These are phyloP conservation scores for Zeugodacus cucurbitae DNA, from an alignment of 1,140 invertebrate genomes.

Conservation along the genomic window DNA sequence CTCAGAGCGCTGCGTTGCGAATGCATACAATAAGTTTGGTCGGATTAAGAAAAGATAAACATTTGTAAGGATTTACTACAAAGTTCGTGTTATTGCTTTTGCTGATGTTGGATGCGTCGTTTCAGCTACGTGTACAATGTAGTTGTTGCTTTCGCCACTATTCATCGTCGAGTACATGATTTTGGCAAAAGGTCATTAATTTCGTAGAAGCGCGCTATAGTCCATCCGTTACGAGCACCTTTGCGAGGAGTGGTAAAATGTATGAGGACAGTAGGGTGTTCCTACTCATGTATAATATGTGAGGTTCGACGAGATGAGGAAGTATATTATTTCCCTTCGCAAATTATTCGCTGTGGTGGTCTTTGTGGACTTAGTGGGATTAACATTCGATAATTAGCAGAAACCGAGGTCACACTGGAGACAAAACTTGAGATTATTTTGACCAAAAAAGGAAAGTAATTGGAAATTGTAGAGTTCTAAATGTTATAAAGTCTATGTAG, in stretches of 20 bases:
- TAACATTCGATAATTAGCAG: too few relatives aligned
- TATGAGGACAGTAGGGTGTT: neutral
- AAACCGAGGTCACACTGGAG: too few relatives aligned
- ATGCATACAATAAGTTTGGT: slow-evolving; percentile 41
- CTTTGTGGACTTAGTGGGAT: too few relatives aligned
- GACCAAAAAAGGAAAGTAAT: too few relatives aligned
- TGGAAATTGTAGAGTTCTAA: too few relatives aligned
- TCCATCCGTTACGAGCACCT: neutral
- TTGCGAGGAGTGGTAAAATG: neutral
- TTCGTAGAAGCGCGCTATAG: neutral
- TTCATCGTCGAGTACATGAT: neutral
- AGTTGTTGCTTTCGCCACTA: neutral
- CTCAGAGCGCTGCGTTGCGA: slow-evolving; percentile 32
- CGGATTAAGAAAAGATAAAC: slow-evolving; percentile 65
- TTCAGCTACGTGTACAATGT: neutral
- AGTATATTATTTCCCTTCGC: too few relatives aligned
- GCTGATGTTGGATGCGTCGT: neutral
- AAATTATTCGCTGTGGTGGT: too few relatives aligned
- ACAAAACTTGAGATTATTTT: too few relatives aligned
- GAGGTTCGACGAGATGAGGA: too few relatives aligned
- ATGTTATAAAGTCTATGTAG: too few relatives aligned
- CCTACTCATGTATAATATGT: neutral
- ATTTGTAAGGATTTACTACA: slow-evolving; percentile 64
- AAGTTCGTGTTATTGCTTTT: slow-evolving; percentile 53
- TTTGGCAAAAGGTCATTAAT: slow-evolving; percentile 8